Conservation (phyloP, 2,797 vertebrate genomes). For the Coluber constrictor region DNA sequence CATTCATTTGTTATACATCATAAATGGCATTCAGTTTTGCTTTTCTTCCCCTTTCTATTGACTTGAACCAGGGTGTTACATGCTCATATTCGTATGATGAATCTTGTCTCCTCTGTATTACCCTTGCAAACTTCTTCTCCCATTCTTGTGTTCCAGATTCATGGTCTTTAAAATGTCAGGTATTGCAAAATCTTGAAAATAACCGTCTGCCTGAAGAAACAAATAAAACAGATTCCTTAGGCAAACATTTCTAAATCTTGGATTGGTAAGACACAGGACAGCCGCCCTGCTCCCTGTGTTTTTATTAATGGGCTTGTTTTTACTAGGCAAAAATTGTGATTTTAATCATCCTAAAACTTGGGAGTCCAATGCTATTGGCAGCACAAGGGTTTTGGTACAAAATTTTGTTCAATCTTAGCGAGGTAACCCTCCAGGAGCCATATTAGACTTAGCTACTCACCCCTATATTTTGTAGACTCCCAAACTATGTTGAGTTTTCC, state of each 20-base stretch:
- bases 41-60: neutral
- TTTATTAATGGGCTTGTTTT: neutral
- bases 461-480: neutral
- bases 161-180: neutral
- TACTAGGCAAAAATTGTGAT: neutral
- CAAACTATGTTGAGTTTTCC: neutral
- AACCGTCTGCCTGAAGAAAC: neutral
- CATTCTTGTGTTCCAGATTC: neutral
- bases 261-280: neutral
- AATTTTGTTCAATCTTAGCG: neutral
- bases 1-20: neutral
- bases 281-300: neutral
- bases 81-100: neutral
- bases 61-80: neutral
- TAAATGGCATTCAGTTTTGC: neutral
- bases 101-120: neutral
- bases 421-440: neutral
- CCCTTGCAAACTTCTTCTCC: neutral
- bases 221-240: neutral
- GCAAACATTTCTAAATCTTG: neutral
- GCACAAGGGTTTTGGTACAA: neutral
- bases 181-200: neutral
- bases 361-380: neutral
- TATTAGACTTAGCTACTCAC: neutral
- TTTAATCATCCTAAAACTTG: neutral